A percentile compares a stretch with the other conserved stretches of the same genome.
Evolutionary conservation across 2,113 vertebrate genomes (phyloP).

Genomic region (Acrocephalus arundinaceus): DNA sequence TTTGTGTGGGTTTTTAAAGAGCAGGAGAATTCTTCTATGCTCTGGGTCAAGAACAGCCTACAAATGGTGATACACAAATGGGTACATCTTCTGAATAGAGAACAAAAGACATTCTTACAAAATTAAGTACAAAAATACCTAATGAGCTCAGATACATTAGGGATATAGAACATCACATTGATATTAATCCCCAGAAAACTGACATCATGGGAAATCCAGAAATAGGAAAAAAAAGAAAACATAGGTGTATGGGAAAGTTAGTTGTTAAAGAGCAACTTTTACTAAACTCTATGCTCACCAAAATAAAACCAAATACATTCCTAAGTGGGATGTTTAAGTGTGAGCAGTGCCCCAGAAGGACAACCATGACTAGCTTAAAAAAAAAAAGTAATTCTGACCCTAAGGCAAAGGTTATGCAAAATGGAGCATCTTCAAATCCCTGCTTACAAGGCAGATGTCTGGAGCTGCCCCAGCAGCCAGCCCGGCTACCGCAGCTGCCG

Average conservation of each 20-base stretch:
- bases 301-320: not conserved
- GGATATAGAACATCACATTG: not conserved
- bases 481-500: fast-evolving
- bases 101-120: not conserved
- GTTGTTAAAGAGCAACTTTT: not conserved
- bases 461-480: not conserved
- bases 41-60: not conserved
- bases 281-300: not conserved
- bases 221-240: not conserved
- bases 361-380: not conserved
- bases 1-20: not conserved
- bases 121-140: not conserved
- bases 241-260: not conserved
- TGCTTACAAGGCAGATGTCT: not conserved
- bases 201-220: not conserved
- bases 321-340: not conserved
- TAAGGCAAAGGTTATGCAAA: not conserved
- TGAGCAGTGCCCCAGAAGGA: not conserved
- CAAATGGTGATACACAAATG: not conserved
- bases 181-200: conserved; percentile 22
- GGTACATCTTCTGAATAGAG: not conserved
- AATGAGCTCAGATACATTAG: conserved; percentile 15
- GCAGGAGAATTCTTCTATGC: not conserved
- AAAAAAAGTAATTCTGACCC: not conserved
- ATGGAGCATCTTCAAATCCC: not conserved